phyloP scores from a whole-genome alignment of 2,888 invertebrate species.

The Epicampocera succincta region DNA sequence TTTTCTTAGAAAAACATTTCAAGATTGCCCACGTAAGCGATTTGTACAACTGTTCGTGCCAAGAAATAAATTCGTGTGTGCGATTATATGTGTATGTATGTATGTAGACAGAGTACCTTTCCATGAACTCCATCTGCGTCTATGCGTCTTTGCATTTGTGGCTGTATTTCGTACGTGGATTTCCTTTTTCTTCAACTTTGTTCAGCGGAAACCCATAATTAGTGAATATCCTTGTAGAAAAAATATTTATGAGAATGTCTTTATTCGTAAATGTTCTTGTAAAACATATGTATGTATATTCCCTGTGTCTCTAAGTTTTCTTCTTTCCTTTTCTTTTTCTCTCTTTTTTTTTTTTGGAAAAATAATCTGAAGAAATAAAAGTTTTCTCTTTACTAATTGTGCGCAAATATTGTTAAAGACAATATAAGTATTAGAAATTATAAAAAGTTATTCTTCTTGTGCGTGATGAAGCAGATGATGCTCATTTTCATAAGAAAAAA shows the following conservation, averaged over 20 bases:
- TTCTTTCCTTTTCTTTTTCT: background rate
- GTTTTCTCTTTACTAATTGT: slow-evolving; percentile 68
- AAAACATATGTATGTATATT: background rate
- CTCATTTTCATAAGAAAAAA: slow-evolving; percentile 15
- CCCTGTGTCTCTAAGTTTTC: background rate
- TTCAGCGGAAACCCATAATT: slow-evolving; percentile 64
- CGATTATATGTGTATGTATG: too few species aligned
- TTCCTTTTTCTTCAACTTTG: slow-evolving; percentile 54
- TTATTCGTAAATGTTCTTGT: slow-evolving; percentile 2
- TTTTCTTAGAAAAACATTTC: background rate
- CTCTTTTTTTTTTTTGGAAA: background rate
- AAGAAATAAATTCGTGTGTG: background rate
- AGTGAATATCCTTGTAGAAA: slow-evolving; percentile 65
- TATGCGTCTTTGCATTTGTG: background rate
- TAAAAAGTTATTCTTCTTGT: slow-evolving; percentile 60
- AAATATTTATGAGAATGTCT: slow-evolving; percentile 48
- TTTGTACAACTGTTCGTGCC: background rate
- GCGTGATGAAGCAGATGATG: slow-evolving; percentile 68
- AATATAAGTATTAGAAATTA: slow-evolving; percentile 67
- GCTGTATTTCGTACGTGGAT: slow-evolving; percentile 26
- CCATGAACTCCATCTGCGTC: background rate
- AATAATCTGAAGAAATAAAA: slow-evolving; percentile 62
- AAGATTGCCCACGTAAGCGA: background rate
- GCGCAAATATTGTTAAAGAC: slow-evolving; percentile 68
- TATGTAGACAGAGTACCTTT: too few species aligned